phyloP scores from a whole-genome alignment of 2,113 vertebrate genomes.

The Canis aureus region DNA sequence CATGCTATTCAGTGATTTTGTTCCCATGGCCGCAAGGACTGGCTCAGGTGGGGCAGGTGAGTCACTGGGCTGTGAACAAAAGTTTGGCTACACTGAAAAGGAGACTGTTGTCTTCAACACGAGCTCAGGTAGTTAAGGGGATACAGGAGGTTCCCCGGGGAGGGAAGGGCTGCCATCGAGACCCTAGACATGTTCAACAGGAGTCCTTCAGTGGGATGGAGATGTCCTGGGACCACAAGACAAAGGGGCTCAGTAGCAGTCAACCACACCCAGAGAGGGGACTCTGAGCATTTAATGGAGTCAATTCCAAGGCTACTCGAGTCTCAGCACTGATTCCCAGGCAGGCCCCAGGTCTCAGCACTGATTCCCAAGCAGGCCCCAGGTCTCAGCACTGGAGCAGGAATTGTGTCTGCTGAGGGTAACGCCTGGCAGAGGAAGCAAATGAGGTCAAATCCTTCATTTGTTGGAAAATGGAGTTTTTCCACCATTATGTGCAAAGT shows the following conservation, averaged over 20 bases:
- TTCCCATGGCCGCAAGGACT: not conserved
- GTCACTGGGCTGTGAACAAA: not conserved
- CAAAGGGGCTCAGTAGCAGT: too few relatives aligned
- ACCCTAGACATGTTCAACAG: rapidly evolving
- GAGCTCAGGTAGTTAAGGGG: rapidly evolving
- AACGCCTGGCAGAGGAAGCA: not conserved
- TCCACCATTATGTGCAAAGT: not conserved
- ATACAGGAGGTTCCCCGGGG: not conserved
- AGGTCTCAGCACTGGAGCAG: rapidly evolving
- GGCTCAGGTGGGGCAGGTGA: not conserved
- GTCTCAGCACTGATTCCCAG: too few relatives aligned
- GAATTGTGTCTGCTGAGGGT: not conserved
- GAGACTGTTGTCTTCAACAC: not conserved
- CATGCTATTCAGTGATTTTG: not conserved
- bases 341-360: rapidly evolving
- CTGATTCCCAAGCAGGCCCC: too few relatives aligned
- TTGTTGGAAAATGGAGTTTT: not conserved
- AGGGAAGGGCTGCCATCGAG: not conserved
- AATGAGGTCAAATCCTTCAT: not conserved
- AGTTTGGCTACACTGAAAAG: rapidly evolving
- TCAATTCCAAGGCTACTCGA: rapidly evolving
- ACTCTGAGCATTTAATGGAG: rapidly evolving
- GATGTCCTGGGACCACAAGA: not conserved
- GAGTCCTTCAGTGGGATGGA: rapidly evolving
- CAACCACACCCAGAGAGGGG: not conserved